Evolutionary conservation across 2,113 vertebrate genomes (phyloP).

Genomic region (Sialia sialis): DNA sequence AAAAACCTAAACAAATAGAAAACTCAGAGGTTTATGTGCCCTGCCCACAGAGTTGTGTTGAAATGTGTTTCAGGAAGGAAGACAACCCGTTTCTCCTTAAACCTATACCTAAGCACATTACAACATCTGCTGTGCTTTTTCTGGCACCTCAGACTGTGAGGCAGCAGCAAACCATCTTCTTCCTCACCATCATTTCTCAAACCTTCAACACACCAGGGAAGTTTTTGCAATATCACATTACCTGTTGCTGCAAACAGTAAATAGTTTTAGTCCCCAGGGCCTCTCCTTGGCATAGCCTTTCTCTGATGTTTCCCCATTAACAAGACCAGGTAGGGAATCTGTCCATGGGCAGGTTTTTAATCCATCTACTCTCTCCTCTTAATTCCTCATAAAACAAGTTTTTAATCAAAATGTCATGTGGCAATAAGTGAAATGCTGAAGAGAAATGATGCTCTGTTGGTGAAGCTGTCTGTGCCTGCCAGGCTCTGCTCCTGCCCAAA

Average conservation of each 20-base stretch:
- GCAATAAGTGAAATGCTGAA: not conserved
- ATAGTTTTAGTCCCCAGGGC: not conserved
- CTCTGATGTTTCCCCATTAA: not conserved
- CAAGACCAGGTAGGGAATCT: not conserved
- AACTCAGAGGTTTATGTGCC: not conserved
- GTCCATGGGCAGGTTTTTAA: not conserved
- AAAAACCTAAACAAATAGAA: not conserved
- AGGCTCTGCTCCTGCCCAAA: not conserved
- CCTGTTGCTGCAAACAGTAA: not conserved
- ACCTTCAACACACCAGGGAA: not conserved
- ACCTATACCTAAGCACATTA: not conserved
- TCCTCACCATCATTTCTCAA: not conserved
- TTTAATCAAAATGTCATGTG: conserved; percentile 34
- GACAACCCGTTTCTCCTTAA: not conserved
- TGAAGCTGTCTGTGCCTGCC: not conserved
- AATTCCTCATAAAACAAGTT: conserved; percentile 25
- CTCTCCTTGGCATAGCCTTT: not conserved
- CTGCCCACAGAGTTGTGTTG: not conserved
- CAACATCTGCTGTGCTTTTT: not conserved
- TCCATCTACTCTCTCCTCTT: conserved; percentile 6
- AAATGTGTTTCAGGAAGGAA: not conserved
- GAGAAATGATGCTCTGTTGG: not conserved
- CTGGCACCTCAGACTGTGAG: not conserved
- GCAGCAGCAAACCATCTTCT: not conserved
- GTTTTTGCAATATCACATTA: not conserved